phyloP scores from a whole-genome alignment of 2,113 vertebrate genomes.

The Gymnorhina tibicen region DNA sequence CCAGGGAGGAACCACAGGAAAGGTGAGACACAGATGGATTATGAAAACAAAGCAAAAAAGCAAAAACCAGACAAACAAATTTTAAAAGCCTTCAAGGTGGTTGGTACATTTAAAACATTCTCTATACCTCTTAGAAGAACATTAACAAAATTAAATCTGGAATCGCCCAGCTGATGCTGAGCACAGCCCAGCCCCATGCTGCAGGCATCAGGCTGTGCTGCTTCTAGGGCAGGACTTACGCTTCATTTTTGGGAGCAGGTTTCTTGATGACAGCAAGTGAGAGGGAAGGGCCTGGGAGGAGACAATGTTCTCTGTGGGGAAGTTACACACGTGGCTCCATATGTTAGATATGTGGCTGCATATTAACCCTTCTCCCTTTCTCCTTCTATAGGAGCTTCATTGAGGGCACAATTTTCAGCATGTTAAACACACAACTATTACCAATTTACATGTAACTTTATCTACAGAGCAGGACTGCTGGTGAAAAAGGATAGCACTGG shows the following conservation, averaged over 20 bases:
- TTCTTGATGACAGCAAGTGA: background rate
- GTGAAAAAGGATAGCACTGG: background rate
- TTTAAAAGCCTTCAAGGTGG: background rate
- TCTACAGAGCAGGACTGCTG: background rate
- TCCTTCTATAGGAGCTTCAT: background rate
- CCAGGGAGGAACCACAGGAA: background rate
- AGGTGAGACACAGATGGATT: background rate
- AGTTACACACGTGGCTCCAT: background rate
- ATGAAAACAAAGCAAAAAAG: background rate
- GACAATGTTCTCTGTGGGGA: background rate
- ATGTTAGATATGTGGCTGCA: background rate
- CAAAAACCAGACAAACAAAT: background rate
- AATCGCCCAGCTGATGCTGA: background rate
- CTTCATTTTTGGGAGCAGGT: background rate
- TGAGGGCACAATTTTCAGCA: background rate
- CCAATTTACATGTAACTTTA: background rate
- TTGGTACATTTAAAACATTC: background rate
- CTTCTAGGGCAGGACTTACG: background rate
- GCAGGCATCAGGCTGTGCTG: background rate
- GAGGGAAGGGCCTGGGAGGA: background rate
- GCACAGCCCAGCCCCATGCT: fast-evolving
- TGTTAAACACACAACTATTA: background rate
- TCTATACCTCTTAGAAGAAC: background rate
- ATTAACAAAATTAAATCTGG: background rate
- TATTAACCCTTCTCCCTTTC: background rate